Base-by-base conservation (phyloP, 2,888 invertebrate genomes). In the Cenopis cana region DNA sequence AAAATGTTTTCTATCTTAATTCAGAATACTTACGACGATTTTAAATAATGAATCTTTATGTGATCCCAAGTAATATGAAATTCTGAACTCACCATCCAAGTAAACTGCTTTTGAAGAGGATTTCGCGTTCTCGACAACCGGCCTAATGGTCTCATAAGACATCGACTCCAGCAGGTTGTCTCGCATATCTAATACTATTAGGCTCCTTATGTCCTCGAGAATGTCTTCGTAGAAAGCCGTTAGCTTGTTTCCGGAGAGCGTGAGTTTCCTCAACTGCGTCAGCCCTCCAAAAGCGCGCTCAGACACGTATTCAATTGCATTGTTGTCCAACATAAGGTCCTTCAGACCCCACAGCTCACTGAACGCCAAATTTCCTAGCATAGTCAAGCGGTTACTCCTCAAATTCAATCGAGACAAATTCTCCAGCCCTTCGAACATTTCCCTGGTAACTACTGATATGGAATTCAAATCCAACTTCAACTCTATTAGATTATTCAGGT, bases 301-400 rank as follows among this genome's bases (percentile, higher is more conserved):
- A 38, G 96, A 96, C 77, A 98, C 95, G 79, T 95, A 95, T 86
- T 96, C 90, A 79, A 96, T 95, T 54, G 91, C 94, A 84, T 96
- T 96, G 78, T 95, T 95, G 86, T 96, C 96, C 78, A 97, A 86
- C 79, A 95, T 94, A 78, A 97, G 89, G 77, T 96, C 96, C 75
- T 95, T 94, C 49, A 97, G 87, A 56, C 95, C 95, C 92, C 96
- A 96, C 80, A 97, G 91, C 80, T 97, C 97, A 55, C 95, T 95
- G 86, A 98, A 97, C 49, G 96, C 96, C 74, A 96, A 95, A 79
- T 97, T 97, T 3, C 96, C 97, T 76, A 98, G 94, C 94, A 96
- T 96, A 64, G 95, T 95, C 76, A 98, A 94, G 81, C 95, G 95
- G 85, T 98, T 98, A 78, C 94, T 94, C 74, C 95, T 95, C 79